phyloP scores from a whole-genome alignment of 1,140 invertebrate species.

The Semibalanus balanoides region DNA sequence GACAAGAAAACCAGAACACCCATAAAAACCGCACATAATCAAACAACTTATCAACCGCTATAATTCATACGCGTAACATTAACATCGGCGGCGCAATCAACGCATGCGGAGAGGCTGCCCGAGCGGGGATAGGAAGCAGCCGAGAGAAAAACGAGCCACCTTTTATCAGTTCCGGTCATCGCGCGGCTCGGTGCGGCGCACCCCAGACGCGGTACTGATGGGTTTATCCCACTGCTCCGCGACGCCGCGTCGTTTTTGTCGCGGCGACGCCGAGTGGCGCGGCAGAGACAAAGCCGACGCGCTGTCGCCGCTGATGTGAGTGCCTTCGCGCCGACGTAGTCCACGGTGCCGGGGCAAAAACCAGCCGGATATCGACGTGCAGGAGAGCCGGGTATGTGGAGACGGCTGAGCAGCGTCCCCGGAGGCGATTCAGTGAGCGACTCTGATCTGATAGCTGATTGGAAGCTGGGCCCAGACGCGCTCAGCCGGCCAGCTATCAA shows the following conservation, averaged over 20 bases:
- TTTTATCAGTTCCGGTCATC: neutral
- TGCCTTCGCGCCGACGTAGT: neutral
- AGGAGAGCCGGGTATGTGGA: neutral
- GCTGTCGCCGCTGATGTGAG: neutral
- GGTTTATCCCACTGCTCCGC: neutral
- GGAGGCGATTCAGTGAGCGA: neutral
- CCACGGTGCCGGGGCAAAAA: neutral
- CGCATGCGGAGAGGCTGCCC: neutral
- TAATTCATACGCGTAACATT: neutral
- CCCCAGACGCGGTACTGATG: neutral
- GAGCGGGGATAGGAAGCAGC: neutral
- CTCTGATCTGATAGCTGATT: neutral
- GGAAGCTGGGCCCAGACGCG: neutral
- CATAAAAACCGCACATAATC: neutral
- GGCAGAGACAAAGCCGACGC: neutral
- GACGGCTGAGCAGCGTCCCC: neutral
- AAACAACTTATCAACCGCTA: conserved; percentile 2
- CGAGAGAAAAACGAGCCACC: neutral
- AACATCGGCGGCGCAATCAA: neutral
- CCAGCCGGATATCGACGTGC: neutral
- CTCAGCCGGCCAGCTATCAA: neutral
- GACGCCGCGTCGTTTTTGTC: neutral
- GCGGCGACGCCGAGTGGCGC: neutral
- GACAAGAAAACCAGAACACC: neutral
- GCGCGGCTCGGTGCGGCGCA: too few species aligned